A percentile compares a stretch with the other conserved stretches of the same genome.
phyloP scores from a whole-genome alignment of 2,888 invertebrate species.

The Ophion obscuratus region DNA sequence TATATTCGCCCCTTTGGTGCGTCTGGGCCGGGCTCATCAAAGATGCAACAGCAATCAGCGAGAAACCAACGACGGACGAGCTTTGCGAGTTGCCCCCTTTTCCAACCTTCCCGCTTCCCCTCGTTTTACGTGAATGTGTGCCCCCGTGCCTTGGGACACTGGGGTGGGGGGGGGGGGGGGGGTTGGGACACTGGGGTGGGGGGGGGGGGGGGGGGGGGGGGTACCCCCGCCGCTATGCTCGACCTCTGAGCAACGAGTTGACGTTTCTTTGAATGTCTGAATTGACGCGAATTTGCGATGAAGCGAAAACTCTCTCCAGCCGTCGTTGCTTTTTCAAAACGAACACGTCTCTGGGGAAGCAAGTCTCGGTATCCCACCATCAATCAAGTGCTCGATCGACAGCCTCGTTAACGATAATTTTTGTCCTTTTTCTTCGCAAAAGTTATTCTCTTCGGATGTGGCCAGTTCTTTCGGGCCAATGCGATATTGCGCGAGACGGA shows the following conservation, averaged over 20 bases:
- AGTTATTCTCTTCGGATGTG: background rate
- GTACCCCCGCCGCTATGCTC: conserved; percentile 23
- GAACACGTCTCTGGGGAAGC: background rate
- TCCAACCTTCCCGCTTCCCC: conserved; percentile 18
- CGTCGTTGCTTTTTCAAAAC: background rate
- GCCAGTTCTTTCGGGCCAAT: background rate
- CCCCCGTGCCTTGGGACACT: conserved; percentile 58
- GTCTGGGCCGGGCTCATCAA: conserved; percentile 83
- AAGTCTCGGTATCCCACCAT: conserved; percentile 47
- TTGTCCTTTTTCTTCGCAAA: background rate
- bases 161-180: conserved; percentile 44
- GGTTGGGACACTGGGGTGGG: conserved; percentile 59
- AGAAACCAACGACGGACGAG: conserved; percentile 80
- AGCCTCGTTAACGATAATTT: background rate
- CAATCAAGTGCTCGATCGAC: conserved; percentile 49
- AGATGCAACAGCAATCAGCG: conserved; percentile 84
- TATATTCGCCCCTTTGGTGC: conserved; percentile 50
- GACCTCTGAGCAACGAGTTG: conserved; percentile 75
- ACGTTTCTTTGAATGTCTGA: conserved; percentile 81
- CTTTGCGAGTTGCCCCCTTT: conserved; percentile 44
- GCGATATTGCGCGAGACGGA: background rate
- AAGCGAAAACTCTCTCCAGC: conserved; percentile 64
- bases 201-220: conserved; percentile 33
- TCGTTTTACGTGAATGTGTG: conserved; percentile 2
- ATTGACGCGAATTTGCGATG: conserved; percentile 74